Conservation (phyloP, 2,113 vertebrate genomes). For the Alouatta palliata region DNA sequence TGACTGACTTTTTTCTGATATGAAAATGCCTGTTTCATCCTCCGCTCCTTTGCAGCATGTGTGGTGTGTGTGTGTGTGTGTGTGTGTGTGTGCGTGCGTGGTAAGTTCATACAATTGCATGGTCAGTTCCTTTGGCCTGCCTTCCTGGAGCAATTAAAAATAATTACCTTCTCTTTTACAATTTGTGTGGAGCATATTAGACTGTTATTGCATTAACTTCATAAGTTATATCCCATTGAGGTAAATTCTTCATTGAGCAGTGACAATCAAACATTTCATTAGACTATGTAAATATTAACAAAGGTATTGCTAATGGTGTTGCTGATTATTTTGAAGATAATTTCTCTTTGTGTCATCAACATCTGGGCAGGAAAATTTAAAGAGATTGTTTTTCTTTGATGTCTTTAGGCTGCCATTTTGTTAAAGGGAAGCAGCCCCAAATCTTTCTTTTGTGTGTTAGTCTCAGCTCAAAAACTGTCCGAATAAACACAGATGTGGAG, state of each 20-base stretch:
- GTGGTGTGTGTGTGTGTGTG: not conserved
- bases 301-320: not conserved
- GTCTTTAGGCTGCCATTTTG: constrained; percentile 1
- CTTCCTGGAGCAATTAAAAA: not conserved
- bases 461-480: not conserved
- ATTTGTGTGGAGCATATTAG: not conserved
- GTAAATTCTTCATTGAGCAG: constrained; percentile 3
- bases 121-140: not conserved
- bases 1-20: not conserved
- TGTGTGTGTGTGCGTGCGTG: not conserved
- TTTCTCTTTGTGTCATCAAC: constrained; percentile 39
- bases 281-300: not conserved
- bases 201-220: not conserved
- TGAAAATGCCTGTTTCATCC: not conserved
- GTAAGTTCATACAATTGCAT: not conserved
- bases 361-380: constrained; percentile 5
- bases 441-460: not conserved
- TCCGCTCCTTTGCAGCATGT: not conserved
- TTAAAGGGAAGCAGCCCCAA: not conserved
- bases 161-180: constrained; percentile 5
- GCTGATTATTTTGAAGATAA: not conserved
- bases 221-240: not conserved
- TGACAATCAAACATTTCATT: not conserved
- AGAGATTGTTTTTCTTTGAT: not conserved
- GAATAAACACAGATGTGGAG: not conserved